Conservation (phyloP, 2,113 vertebrate genomes). For the Myotis brandtii region DNA sequence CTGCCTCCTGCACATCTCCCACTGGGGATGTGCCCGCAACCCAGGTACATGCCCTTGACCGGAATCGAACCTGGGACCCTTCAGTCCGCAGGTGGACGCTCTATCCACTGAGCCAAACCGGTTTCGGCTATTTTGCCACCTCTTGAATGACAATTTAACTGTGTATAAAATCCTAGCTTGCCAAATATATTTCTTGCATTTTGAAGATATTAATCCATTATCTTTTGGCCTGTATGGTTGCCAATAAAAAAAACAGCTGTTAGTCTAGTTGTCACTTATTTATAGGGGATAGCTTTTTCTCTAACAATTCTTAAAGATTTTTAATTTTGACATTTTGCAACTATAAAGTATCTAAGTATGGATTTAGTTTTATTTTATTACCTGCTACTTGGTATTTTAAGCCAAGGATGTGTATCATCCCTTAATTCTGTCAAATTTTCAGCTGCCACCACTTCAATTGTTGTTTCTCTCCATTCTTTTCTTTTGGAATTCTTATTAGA, state of each 20-base stretch:
- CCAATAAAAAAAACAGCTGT: not conserved
- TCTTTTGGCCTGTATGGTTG: not conserved
- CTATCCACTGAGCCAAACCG: too few relatives aligned
- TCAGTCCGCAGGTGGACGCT: too few relatives aligned
- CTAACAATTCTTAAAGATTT: not conserved
- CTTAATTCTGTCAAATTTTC: conserved; percentile 41
- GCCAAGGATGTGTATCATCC: not conserved
- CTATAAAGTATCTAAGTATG: not conserved
- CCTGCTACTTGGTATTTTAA: not conserved
- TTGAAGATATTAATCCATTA: not conserved
- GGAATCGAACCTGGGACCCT: too few relatives aligned
- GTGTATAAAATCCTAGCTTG: conserved; percentile 20
- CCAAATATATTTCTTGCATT: not conserved
- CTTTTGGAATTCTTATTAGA: not conserved
- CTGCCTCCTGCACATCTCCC: too few relatives aligned
- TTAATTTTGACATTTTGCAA: not conserved
- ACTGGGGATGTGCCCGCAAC: too few relatives aligned
- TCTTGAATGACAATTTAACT: not conserved
- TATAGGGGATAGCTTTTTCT: not conserved
- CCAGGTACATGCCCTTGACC: too few relatives aligned
- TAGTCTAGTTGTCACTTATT: not conserved
- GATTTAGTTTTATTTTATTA: not conserved
- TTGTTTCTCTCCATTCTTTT: not conserved
- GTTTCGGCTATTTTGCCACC: not conserved
- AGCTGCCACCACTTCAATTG: not conserved